Percentiles rank a stretch among this genome's conserved stretches.
These are phyloP conservation scores for Drosophila hydei DNA, from an alignment of 1,140 invertebrate genomes.

Conservation along the genomic window DNA sequence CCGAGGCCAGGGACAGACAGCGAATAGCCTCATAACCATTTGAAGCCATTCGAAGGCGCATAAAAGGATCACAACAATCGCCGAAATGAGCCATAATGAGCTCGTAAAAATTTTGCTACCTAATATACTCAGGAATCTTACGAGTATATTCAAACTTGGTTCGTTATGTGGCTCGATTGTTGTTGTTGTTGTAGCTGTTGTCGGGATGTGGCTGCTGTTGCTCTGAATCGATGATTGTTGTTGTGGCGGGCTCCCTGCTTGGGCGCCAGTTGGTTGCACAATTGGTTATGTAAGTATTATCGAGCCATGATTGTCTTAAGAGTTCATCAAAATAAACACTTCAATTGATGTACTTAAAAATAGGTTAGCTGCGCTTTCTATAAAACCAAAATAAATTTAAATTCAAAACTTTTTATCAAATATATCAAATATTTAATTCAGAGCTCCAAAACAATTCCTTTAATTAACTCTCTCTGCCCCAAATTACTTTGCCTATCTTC, in stretches of 20 bases:
- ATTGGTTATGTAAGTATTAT: conserved; percentile 25
- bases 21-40: conserved; percentile 84
- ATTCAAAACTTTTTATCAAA: no score
- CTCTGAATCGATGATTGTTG: conserved; percentile 28
- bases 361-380: background rate
- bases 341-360: background rate
- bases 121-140: conserved; percentile 84
- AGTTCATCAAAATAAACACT: conserved; percentile 29
- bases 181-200: conserved; percentile 21
- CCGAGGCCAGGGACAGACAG: conserved; percentile 50
- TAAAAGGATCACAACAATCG: conserved; percentile 84
- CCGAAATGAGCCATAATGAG: conserved; percentile 84
- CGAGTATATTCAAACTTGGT: conserved; percentile 81
- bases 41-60: conserved; percentile 84
- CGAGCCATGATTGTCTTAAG: conserved; percentile 29
- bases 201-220: conserved; percentile 28
- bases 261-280: conserved; percentile 34
- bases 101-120: conserved; percentile 84
- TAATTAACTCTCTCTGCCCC: no score
- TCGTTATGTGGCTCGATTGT: conserved; percentile 61
- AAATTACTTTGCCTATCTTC: no score
- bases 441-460: no score
- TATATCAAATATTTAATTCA: no score
- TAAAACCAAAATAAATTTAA: no score
- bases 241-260: conserved; percentile 5